A percentile compares a stretch with the other conserved stretches of the same genome.
These are phyloP conservation scores for Autographa gamma DNA, from an alignment of 2,888 invertebrate genomes.

Conservation along the genomic window DNA sequence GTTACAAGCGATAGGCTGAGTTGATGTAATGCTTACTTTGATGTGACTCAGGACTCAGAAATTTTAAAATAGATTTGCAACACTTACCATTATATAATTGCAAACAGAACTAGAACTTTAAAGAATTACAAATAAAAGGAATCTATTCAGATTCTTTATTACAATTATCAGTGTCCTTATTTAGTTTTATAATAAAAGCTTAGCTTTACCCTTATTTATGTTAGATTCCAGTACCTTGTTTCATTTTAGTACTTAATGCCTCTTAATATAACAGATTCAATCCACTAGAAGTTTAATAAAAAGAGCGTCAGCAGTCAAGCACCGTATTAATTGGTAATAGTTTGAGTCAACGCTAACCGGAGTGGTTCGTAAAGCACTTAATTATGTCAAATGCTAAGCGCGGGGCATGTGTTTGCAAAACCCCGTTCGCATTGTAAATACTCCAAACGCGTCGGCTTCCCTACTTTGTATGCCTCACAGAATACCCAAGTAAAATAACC, in stretches of 20 bases:
- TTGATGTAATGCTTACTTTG: too few species aligned
- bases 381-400: slow-evolving; percentile 39
- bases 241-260: not conserved
- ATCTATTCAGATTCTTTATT: too few species aligned
- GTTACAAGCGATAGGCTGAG: too few species aligned
- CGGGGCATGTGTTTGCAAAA: slow-evolving; percentile 32
- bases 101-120: too few species aligned
- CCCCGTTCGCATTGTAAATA: slow-evolving; percentile 37
- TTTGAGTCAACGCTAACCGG: slow-evolving; percentile 39
- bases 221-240: too few species aligned
- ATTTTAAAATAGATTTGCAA: too few species aligned
- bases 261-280: not conserved
- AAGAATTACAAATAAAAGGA: too few species aligned
- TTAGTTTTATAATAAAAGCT: too few species aligned
- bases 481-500: slow-evolving; percentile 31
- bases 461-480: slow-evolving; percentile 15
- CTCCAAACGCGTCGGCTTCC: not conserved
- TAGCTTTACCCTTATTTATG: too few species aligned
- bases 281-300: slow-evolving; percentile 9
- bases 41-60: too few species aligned
- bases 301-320: slow-evolving; percentile 20
- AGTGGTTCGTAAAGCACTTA: slow-evolving; percentile 43
- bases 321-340: slow-evolving; percentile 42
- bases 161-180: too few species aligned
- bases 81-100: too few species aligned